Evolutionary conservation across 1,140 invertebrate species (phyloP), one percentile per base, ranked within the genome.

Genomic region (Saccostrea cuccullata): DNA sequence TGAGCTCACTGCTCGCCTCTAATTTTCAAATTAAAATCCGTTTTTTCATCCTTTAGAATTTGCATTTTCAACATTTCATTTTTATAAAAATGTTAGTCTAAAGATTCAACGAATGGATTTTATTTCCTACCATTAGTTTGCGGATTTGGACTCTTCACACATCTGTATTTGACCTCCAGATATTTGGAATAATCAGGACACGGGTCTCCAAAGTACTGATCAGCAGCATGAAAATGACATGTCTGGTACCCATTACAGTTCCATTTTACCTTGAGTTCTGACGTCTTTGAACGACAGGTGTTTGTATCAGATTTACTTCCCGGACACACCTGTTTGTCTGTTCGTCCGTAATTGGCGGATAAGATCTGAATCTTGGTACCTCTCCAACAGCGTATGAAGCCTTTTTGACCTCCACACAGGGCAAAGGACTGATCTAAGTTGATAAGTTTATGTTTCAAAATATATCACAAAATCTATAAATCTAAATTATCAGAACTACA

Each of bases 221-320:
- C n/a, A n/a, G n/a, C 11, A 11, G n/a, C 67, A 20, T 70, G 67
- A 70, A 70, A 6, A 23, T 70, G 67, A 70, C 67, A 70, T 23
- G 67, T 70, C 67, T 11, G 11, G 67, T 70, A 70, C 12, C 67
- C 67, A 70, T 70, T 70, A 70, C 67, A 70, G 67, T 70, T 70
- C 67, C 67, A 70, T 30, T 26, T 70, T 6, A 70, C 67, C 1
- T 70, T 70, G 23, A 70, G 4, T 70, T 70, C 67, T 8, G 67
- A 70, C 23, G n/a, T 26, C 11, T 70, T 70, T 6, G 67, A 70
- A 12, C 11, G n/a, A 70, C n/a, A 70, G 20, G 67, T 70, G 0
- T n/a, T 20, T 70, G n/a, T 26, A 70, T 70, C 26, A 23, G n/a
- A 23, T 23, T 23, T 70, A 70, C 67, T n/a, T 23, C 23, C 67